Evolutionary conservation across 2,797 vertebrate species (phyloP).

Genomic region (Prunella strophiata): DNA sequence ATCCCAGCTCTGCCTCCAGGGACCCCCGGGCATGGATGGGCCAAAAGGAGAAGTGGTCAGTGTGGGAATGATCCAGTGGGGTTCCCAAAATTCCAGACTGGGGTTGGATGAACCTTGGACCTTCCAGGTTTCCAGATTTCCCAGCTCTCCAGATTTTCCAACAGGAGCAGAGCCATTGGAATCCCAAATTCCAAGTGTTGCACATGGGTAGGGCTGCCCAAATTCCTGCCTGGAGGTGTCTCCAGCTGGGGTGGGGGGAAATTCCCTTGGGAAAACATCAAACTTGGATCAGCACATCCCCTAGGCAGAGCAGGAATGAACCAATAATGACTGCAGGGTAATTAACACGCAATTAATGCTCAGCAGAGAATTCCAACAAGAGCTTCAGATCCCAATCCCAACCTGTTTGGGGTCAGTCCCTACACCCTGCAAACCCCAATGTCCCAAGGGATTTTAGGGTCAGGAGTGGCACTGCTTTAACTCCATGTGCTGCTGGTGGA

Average conservation of each 20-base stretch:
- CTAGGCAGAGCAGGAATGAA: background rate
- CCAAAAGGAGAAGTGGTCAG: constrained; percentile 81
- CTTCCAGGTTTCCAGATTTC: background rate
- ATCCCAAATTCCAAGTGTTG: rapidly evolving
- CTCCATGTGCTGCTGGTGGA: background rate
- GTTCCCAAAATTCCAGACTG: background rate
- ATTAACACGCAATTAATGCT: background rate
- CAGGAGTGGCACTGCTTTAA: background rate
- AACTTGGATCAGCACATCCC: background rate
- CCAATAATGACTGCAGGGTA: too few species aligned
- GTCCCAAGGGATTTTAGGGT: background rate
- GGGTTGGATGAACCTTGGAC: background rate
- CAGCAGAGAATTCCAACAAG: background rate
- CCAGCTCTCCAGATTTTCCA: background rate
- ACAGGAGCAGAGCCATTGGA: rapidly evolving
- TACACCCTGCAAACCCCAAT: background rate
- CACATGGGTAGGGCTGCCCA: rapidly evolving
- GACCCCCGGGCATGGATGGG: constrained; percentile 78
- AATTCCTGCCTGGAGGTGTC: background rate
- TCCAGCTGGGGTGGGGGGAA: background rate
- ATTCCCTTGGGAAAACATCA: background rate
- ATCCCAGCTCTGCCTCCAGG: constrained; percentile 78
- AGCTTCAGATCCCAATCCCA: background rate
- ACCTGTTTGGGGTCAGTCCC: background rate
- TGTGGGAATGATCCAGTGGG: background rate